Conservation (phyloP, 2,888 invertebrate species). For the Rhagonycha lutea region DNA sequence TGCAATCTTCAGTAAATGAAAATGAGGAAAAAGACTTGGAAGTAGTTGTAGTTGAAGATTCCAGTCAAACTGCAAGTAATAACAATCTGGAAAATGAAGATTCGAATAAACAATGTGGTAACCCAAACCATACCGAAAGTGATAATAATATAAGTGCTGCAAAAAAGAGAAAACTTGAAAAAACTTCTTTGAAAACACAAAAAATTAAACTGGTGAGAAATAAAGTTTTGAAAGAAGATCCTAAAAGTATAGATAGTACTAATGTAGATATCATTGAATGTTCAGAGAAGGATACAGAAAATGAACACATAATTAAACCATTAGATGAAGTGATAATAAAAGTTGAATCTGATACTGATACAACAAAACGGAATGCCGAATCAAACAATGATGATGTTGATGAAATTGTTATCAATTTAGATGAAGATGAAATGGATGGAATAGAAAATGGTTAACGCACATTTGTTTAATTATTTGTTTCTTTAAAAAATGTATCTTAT, state of each 20-base stretch:
- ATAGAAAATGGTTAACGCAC: conserved; percentile 12
- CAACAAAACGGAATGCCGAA: not conserved
- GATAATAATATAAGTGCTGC: not conserved
- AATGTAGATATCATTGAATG: not conserved
- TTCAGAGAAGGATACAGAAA: not conserved
- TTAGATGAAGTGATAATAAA: not conserved
- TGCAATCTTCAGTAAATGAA: not conserved
- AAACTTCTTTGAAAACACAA: not conserved
- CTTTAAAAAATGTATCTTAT: not conserved
- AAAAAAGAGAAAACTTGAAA: not conserved
- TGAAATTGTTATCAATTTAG: conserved; percentile 38
- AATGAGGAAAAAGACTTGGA: not conserved
- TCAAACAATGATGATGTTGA: conserved; percentile 22
- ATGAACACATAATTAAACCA: not conserved
- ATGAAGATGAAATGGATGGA: conserved; percentile 38
- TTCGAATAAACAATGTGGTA: not conserved
- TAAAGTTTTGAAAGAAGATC: not conserved
- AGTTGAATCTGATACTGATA: not conserved
- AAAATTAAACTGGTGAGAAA: conserved; percentile 14
- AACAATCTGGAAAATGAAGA: not conserved
- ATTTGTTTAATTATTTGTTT: not conserved
- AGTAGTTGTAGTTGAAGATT: not conserved
- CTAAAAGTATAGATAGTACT: not conserved
- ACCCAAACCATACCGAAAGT: not conserved
- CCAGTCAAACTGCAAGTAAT: not conserved